Evolutionary conservation across 2,797 vertebrate genomes (phyloP).

Genomic region (Pangasius macronema): DNA sequence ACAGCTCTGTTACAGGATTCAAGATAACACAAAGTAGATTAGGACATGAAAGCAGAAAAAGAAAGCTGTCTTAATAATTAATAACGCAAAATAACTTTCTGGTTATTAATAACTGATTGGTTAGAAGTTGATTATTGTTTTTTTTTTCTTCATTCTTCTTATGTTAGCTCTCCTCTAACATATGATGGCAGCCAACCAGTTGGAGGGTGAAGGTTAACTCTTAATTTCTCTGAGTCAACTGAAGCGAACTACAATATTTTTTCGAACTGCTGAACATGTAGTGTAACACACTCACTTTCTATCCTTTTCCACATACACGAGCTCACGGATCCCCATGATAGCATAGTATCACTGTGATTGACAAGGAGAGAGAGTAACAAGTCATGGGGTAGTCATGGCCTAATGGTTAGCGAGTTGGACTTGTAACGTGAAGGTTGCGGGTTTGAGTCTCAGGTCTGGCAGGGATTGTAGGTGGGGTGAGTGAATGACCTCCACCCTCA

Average conservation of each 20-base stretch:
- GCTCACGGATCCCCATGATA: not conserved
- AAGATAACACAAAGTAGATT: not conserved
- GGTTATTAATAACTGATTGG: too few relatives aligned
- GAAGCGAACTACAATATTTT: not conserved
- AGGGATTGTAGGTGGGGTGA: too few relatives aligned
- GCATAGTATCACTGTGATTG: not conserved
- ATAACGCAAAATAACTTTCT: not conserved
- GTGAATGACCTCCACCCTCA: too few relatives aligned
- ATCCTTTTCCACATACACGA: not conserved
- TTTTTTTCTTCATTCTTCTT: not conserved
- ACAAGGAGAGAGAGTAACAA: not conserved
- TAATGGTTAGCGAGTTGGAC: too few relatives aligned
- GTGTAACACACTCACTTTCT: not conserved
- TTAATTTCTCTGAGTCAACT: not conserved
- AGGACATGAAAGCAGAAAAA: not conserved
- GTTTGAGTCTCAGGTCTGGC: too few relatives aligned
- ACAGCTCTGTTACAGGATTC: not conserved
- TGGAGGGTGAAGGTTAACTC: not conserved
- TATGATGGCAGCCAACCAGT: not conserved
- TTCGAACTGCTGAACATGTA: not conserved
- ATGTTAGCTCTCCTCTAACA: not conserved
- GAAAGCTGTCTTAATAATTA: not conserved
- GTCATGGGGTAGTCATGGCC: too few relatives aligned
- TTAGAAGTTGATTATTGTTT: not conserved
- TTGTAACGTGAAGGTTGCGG: too few relatives aligned